Conservation (phyloP, 2,888 invertebrate species). For the Thymelicus sylvestris region DNA sequence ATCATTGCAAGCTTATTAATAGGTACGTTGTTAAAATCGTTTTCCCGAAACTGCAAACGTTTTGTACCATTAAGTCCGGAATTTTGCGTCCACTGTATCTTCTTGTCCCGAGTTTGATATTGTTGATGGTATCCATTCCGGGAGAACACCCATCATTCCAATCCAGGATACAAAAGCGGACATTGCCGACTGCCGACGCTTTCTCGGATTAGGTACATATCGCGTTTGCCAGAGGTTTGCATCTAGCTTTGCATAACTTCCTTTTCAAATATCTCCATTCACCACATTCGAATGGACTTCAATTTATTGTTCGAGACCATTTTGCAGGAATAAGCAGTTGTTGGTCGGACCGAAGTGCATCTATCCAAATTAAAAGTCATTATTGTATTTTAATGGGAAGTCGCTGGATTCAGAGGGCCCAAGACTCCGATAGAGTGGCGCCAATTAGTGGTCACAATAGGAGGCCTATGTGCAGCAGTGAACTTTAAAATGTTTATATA, state of each 20-base stretch:
- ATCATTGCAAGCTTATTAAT: too few relatives aligned
- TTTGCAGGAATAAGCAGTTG: not conserved
- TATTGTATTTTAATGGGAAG: too few relatives aligned
- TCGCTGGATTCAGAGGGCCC: too few relatives aligned
- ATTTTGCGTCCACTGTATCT: not conserved
- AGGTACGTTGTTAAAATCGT: too few relatives aligned
- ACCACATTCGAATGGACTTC: not conserved
- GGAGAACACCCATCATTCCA: conserved; percentile 24
- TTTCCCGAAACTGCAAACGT: not conserved
- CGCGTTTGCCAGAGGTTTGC: conserved; percentile 4
- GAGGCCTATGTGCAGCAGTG: too few relatives aligned
- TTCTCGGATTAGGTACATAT: conserved; percentile 10
- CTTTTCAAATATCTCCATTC: conserved; percentile 8
- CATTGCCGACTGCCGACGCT: conserved; percentile 25
- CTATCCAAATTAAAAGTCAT: too few relatives aligned
- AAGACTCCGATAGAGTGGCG: too few relatives aligned
- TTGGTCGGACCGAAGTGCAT: not conserved
- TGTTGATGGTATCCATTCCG: not conserved
- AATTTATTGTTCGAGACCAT: not conserved
- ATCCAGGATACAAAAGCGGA: conserved; percentile 27
- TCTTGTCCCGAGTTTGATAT: not conserved
- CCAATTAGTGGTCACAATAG: too few relatives aligned
- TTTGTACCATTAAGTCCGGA: not conserved
- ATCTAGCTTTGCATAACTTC: conserved; percentile 6
- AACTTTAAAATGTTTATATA: too few relatives aligned